A percentile compares a stretch with the other conserved stretches of the same genome.
These are phyloP conservation scores for Pocillopora meandrina DNA, from an alignment of 92 coral and sea anemone species.

Conservation along the genomic window DNA sequence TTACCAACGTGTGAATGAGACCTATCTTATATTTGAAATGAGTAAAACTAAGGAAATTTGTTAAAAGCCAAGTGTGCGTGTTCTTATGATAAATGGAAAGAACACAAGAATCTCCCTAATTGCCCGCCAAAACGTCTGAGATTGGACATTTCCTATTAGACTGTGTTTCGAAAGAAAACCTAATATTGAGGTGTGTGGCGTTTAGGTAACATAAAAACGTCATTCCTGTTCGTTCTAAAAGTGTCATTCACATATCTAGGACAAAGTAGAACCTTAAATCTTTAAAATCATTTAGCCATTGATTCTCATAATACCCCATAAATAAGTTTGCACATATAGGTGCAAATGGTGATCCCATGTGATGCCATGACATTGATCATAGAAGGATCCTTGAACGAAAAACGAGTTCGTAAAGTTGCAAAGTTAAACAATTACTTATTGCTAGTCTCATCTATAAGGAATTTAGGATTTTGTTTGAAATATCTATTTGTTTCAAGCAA, in stretches of 20 bases:
- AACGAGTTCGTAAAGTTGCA: constrained; percentile 45
- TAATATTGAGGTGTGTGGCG: too few species aligned
- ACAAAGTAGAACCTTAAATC: constrained; percentile 1
- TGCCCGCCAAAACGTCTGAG: too few species aligned
- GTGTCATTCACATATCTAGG: background rate
- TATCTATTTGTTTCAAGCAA: too few species aligned
- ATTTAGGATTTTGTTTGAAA: too few species aligned
- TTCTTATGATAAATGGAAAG: too few species aligned
- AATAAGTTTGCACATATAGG: background rate
- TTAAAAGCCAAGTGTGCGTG: too few species aligned
- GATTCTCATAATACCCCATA: background rate
- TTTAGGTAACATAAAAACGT: background rate
- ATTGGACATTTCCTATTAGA: too few species aligned
- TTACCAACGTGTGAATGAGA: too few species aligned
- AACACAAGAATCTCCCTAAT: too few species aligned
- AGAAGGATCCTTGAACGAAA: constrained; percentile 32
- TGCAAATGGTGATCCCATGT: background rate
- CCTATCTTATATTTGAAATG: too few species aligned
- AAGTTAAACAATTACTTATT: constrained; percentile 32
- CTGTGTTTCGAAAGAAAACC: too few species aligned
- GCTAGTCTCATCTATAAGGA: background rate
- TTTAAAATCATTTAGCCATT: constrained; percentile 12
- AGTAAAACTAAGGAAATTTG: too few species aligned
- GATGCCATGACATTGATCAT: constrained; percentile 54
- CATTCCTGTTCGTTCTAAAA: background rate